Evolutionary conservation across 2,113 vertebrate genomes (phyloP).

Genomic region (Nasalis larvatus): DNA sequence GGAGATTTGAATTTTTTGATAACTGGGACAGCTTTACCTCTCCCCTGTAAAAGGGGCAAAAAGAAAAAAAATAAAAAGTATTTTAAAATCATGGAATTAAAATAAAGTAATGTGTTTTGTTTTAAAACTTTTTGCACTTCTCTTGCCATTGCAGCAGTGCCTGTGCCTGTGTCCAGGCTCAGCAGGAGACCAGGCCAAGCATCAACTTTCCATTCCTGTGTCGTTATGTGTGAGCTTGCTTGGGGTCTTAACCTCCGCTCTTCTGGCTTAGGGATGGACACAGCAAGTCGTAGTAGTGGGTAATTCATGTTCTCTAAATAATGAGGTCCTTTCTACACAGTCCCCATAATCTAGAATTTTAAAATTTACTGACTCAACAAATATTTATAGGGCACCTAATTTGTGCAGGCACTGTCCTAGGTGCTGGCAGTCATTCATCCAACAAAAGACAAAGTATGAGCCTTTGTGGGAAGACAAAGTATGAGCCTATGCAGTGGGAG

Average conservation of each 20-base stretch:
- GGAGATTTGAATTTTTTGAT: constrained; percentile 79
- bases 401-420: neutral
- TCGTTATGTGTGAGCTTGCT: neutral
- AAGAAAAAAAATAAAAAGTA: neutral
- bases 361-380: neutral
- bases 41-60: constrained; percentile 25
- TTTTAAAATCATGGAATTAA: constrained; percentile 10
- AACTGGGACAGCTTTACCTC: constrained; percentile 75
- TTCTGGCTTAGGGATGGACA: neutral
- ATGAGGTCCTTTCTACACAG: neutral
- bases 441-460: neutral
- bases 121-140: neutral
- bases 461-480: neutral
- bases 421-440: neutral
- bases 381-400: neutral
- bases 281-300: neutral
- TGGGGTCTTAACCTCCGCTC: neutral
- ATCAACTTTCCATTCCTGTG: neutral
- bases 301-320: neutral
- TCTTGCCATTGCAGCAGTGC: neutral
- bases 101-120: constrained; percentile 30
- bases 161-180: neutral
- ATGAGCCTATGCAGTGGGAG: fast-evolving
- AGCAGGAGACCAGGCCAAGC: fast-evolving
- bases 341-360: neutral